Percentiles rank a stretch among this genome's conserved stretches.
These are phyloP conservation scores for Drosophila ficusphila DNA, from an alignment of 1,140 invertebrate species.

Conservation along the genomic window DNA sequence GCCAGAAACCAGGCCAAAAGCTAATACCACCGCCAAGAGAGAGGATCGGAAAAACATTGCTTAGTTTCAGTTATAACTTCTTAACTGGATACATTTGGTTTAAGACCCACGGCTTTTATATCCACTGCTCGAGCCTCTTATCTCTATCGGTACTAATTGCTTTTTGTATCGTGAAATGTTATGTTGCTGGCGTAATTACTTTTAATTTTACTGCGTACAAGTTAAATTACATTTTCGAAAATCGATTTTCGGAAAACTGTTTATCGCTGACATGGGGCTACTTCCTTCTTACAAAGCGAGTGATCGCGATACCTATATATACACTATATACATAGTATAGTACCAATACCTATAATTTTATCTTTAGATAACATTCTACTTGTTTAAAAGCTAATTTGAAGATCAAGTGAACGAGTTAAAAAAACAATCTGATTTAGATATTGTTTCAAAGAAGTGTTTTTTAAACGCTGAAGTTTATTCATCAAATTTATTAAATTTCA, in stretches of 20 bases:
- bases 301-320: too few species aligned
- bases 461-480: too few species aligned
- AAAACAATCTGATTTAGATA: too few species aligned
- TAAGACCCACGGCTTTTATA: slow-evolving; percentile 35
- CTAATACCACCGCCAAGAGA: slow-evolving; percentile 28
- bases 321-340: too few species aligned
- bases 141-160: slow-evolving; percentile 21
- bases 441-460: too few species aligned
- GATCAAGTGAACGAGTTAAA: too few species aligned
- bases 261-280: not conserved
- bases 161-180: slow-evolving; percentile 10
- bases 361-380: too few species aligned
- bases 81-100: slow-evolving; percentile 3
- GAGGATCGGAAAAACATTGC: slow-evolving; percentile 25
- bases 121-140: not conserved
- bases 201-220: not conserved
- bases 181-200: too few species aligned
- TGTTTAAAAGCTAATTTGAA: too few species aligned
- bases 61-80: not conserved
- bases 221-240: not conserved
- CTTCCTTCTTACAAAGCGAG: not conserved
- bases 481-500: too few species aligned
- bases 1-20: slow-evolving; percentile 26
- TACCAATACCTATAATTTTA: too few species aligned
- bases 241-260: not conserved